A percentile compares a stretch with the other conserved stretches of the same genome.
phyloP scores from a whole-genome alignment of 2,113 vertebrate genomes.

The Grus americana region DNA sequence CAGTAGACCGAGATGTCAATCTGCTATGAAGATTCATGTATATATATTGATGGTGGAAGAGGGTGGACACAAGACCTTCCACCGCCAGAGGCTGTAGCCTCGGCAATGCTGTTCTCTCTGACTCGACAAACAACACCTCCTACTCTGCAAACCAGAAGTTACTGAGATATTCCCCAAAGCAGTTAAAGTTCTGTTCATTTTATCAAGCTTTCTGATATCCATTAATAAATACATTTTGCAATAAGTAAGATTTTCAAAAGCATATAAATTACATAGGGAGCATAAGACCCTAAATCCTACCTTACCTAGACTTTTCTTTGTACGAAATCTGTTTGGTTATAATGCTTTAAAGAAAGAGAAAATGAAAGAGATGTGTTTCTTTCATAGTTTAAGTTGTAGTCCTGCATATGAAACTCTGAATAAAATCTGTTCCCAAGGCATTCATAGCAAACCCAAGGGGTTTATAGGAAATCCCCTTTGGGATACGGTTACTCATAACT shows the following conservation, averaged over 20 bases:
- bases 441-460: not conserved
- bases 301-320: not conserved
- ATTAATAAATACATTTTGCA: not conserved
- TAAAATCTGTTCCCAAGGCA: not conserved
- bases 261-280: not conserved
- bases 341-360: not conserved
- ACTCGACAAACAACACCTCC: not conserved
- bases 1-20: not conserved
- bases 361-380: not conserved
- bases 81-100: not conserved
- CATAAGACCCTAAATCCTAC: not conserved
- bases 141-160: not conserved
- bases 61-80: not conserved
- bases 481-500: not conserved
- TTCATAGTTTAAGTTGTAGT: not conserved
- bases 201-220: not conserved
- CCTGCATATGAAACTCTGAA: not conserved
- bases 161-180: not conserved
- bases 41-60: not conserved
- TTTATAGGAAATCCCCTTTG: not conserved
- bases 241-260: not conserved
- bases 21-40: not conserved
- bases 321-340: not conserved
- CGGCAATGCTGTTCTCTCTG: not conserved
- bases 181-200: not conserved